These are phyloP conservation scores for Nibea albiflora DNA, from an alignment of 2,113 vertebrate genomes.

Conservation along the genomic window DNA sequence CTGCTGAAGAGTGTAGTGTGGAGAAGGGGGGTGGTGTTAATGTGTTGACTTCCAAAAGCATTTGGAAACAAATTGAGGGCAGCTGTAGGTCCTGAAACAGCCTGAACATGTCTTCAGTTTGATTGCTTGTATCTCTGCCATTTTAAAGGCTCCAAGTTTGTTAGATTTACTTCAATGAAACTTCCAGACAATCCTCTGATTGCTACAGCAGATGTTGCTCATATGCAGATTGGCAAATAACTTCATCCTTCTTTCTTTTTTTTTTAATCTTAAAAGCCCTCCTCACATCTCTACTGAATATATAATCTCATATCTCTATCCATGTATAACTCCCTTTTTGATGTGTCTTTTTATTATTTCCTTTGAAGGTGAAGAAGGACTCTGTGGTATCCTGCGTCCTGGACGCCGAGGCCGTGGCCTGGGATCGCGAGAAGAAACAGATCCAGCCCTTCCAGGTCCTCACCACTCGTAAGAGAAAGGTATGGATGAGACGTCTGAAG, in stretches of 20 bases:
- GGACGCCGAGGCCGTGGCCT: constrained; percentile 91
- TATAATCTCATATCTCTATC: not conserved
- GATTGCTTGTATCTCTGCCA: constrained; percentile 6
- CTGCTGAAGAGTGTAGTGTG: not conserved
- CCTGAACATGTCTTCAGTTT: constrained; percentile 11
- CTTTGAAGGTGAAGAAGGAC: constrained; percentile 85
- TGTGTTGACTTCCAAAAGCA: constrained; percentile 42
- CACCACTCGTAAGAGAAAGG: constrained; percentile 93
- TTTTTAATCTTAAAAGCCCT: not conserved
- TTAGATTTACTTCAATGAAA: constrained; percentile 7
- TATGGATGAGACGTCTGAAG: constrained; percentile 46
- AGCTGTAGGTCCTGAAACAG: constrained; percentile 36
- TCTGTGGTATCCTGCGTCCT: constrained; percentile 88
- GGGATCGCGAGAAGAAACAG: constrained; percentile 90
- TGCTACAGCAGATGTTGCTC: constrained; percentile 36
- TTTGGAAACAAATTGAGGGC: constrained; percentile 54
- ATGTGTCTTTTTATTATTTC: not conserved
- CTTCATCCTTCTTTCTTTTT: not conserved
- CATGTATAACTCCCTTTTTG: not conserved
- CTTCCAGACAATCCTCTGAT: constrained; percentile 11
- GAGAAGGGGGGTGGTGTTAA: constrained; percentile 19
- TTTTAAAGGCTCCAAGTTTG: constrained; percentile 33
- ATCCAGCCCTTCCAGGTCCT: constrained; percentile 95
- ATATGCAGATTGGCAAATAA: constrained; percentile 1
- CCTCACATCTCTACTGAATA: not conserved